These are phyloP conservation scores for Motacilla tschutschensis DNA, from an alignment of 2,113 vertebrate species.

Conservation along the genomic window DNA sequence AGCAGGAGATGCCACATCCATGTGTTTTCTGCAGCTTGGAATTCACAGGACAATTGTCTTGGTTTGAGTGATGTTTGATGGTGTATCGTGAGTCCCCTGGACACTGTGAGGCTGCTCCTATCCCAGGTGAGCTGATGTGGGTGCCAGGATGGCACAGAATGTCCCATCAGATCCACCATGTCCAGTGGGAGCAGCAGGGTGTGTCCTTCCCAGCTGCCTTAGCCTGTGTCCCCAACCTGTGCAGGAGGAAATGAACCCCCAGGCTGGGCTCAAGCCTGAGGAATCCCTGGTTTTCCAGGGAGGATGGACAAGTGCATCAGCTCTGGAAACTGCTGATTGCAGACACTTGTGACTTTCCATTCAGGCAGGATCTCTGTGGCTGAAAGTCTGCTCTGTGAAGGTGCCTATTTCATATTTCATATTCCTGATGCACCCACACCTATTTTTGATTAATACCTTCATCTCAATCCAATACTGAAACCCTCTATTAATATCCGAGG, in stretches of 20 bases:
- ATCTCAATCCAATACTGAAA: slow-evolving; percentile 19
- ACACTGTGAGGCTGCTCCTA: not conserved
- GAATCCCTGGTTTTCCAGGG: not conserved
- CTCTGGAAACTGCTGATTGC: not conserved
- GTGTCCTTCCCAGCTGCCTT: not conserved
- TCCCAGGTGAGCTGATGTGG: accelerated
- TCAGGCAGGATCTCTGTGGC: slow-evolving; percentile 1
- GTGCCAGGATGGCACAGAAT: not conserved
- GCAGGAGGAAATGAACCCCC: not conserved
- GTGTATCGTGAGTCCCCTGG: not conserved
- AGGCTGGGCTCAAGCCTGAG: not conserved
- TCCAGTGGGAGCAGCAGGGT: not conserved
- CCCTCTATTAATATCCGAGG: not conserved
- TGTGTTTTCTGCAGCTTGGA: not conserved
- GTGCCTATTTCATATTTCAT: not conserved
- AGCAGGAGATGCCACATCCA: not conserved
- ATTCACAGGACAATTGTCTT: not conserved
- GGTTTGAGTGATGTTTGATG: not conserved
- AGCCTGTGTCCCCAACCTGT: not conserved
- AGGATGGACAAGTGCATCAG: not conserved
- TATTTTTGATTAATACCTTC: not conserved
- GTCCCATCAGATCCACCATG: not conserved
- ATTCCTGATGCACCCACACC: not conserved
- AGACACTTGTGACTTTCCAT: not conserved
- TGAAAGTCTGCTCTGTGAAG: not conserved